Base-by-base conservation (phyloP, 2,888 invertebrate genomes). In the Linnaemya tessellans region DNA sequence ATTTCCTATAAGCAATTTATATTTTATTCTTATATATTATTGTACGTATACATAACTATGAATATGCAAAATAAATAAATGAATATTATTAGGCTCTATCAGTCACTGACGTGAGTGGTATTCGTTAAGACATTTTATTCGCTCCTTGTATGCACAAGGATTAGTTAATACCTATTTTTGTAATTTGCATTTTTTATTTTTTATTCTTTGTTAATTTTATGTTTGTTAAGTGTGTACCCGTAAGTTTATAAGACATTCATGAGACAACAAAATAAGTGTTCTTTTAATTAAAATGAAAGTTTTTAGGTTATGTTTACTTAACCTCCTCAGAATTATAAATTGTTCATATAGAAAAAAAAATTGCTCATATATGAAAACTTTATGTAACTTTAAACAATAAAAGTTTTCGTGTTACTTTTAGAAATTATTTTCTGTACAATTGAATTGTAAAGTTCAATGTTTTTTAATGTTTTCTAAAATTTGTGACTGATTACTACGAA, bases 81-180 rank as follows among this genome's bases (percentile, higher is more conserved):
- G 22, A 65, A 67, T 65, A 60, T 65, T 82, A 67, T 80, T 58
- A 80, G 54, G 67, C 80, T 80, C 46, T 67, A 79, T 77, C 80
- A 67, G 80, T 84, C 84, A 84, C 84, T 80, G 70, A 60, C 60
- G 67, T 84, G 67, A 74, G 30, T 74, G 58, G 49, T 74, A 80
- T 74, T 71, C 60, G 46, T 84, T 79, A 60, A 43, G 70, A 73
- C 25, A 83, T 68, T 41, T 71, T 35, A 83, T 30, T 68, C 54
- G 54, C 62, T 82, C 18, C 43, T 43, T 75, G 51, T 78, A 71
- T 77, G 71, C 51, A 13, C 56, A 49, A 68, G 10, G 67, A 11
- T 70, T 30, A 30, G 7, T 60, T 58, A 18, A 64, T 68, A 43
- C 11, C 20, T 65, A 11, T 22, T 64, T 54, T 25, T 68, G 1